Evolutionary conservation across 2,113 vertebrate genomes (phyloP).

Genomic region (Alethe castanea): DNA sequence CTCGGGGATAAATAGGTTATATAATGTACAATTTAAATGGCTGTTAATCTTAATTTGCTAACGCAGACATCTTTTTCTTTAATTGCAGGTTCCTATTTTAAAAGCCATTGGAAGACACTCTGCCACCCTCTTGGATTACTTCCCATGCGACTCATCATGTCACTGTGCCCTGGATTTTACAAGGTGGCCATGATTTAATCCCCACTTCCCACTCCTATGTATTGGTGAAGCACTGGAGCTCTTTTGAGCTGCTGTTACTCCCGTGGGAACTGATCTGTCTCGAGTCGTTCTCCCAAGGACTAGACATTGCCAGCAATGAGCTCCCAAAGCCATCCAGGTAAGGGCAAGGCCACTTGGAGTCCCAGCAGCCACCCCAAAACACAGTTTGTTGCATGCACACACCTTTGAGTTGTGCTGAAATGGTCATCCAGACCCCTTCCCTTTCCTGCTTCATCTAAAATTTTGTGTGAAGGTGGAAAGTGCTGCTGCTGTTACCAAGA

Average conservation of each 20-base stretch:
- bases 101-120: slow-evolving; percentile 45
- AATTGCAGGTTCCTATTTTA: slow-evolving; percentile 55
- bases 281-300: slow-evolving; percentile 17
- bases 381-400: neutral
- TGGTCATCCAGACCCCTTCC: neutral
- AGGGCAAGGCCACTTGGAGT: neutral
- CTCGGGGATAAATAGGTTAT: neutral
- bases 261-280: slow-evolving; percentile 12
- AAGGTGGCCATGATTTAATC: slow-evolving; percentile 36
- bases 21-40: neutral
- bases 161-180: slow-evolving; percentile 33
- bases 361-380: fast-evolving
- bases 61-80: neutral
- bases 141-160: slow-evolving; percentile 23
- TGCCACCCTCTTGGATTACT: slow-evolving; percentile 55
- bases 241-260: slow-evolving; percentile 10
- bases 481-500: neutral
- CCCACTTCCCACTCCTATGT: slow-evolving; percentile 37
- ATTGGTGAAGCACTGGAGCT: slow-evolving; percentile 34
- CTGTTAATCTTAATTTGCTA: neutral
- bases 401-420: fast-evolving
- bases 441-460: fast-evolving
- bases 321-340: slow-evolving; percentile 81
- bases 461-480: fast-evolving
- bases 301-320: slow-evolving; percentile 72